Percentiles rank a stretch among this genome's conserved stretches.
phyloP scores from a whole-genome alignment of 37 sponge, comb jelly and placozoan species.

The Lycopodina hypogea region DNA sequence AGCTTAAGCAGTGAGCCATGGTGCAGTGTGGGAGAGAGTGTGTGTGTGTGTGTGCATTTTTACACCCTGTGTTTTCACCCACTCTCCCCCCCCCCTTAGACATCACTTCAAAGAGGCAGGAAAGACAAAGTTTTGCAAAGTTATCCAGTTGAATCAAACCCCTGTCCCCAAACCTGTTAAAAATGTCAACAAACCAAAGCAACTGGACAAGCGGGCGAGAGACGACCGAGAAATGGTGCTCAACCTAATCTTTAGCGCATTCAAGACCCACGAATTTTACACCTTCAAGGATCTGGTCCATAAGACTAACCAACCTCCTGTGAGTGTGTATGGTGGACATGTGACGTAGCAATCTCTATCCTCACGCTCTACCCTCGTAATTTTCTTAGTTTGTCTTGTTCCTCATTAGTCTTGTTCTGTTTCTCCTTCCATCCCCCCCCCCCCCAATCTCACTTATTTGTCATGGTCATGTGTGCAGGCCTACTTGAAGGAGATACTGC shows the following conservation, averaged over 20 bases:
- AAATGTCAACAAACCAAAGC: constrained; percentile 51
- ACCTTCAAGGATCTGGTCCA: constrained; percentile 80
- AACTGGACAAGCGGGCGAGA: constrained; percentile 74
- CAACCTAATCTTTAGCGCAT: constrained; percentile 84
- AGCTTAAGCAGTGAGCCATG: constrained; percentile 71
- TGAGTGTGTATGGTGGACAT: constrained; percentile 28
- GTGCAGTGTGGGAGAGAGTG: neutral
- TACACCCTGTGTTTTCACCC: too few relatives aligned
- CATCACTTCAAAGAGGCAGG: constrained; percentile 68
- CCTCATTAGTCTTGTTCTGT: neutral
- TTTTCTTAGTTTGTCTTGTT: neutral
- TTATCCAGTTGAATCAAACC: constrained; percentile 40
- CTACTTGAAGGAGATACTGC: constrained; percentile 89
- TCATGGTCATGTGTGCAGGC: constrained; percentile 20
- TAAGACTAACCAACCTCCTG: constrained; percentile 90
- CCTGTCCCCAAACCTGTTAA: constrained; percentile 45
- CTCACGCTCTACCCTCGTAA: too few relatives aligned
- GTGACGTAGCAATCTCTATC: too few relatives aligned
- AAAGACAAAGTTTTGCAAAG: constrained; percentile 61
- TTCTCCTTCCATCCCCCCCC: neutral
- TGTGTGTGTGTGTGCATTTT: too few relatives aligned
- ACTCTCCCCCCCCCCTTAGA: constrained; percentile 11
- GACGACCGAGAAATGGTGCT: constrained; percentile 72
- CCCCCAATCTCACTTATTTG: too few relatives aligned
- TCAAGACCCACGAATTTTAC: constrained; percentile 88